Conservation (phyloP, 2,113 vertebrate genomes). For the Pangasianodon hypophthalmus region DNA sequence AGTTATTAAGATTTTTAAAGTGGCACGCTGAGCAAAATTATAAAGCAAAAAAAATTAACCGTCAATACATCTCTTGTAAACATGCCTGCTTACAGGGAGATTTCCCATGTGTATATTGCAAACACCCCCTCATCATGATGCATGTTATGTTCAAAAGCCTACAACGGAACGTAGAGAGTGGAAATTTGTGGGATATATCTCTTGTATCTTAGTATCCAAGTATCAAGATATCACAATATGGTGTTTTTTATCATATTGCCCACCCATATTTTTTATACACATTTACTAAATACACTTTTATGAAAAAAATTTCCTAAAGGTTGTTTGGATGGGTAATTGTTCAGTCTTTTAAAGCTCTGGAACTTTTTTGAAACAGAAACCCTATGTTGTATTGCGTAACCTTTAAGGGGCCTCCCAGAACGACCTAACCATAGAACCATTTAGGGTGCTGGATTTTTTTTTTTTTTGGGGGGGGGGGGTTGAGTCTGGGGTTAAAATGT, state of each 20-base stretch:
- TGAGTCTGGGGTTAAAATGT: not conserved
- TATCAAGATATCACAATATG: not conserved
- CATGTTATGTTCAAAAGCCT: not conserved
- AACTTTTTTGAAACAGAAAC: not conserved
- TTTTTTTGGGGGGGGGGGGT: no score
- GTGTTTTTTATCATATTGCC: not conserved
- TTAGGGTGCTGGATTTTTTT: not conserved
- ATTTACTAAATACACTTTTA: not conserved
- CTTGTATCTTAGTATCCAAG: not conserved
- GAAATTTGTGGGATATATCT: not conserved
- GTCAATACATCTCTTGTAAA: not conserved
- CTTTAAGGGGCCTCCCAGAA: not conserved
- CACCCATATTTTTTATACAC: not conserved
- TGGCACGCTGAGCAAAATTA: not conserved
- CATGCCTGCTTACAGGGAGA: not conserved
- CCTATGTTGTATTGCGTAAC: not conserved
- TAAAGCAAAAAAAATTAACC: not conserved
- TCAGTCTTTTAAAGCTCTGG: not conserved
- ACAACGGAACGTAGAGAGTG: not conserved
- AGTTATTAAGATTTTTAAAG: not conserved
- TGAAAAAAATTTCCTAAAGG: not conserved
- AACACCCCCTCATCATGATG: conserved; percentile 6
- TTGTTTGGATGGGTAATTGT: not conserved
- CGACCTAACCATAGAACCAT: not conserved
- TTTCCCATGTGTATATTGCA: not conserved